A percentile compares a stretch with the other conserved stretches of the same genome.
phyloP scores from a whole-genome alignment of 2,888 invertebrate species.

The Drosophila neonasuta region DNA sequence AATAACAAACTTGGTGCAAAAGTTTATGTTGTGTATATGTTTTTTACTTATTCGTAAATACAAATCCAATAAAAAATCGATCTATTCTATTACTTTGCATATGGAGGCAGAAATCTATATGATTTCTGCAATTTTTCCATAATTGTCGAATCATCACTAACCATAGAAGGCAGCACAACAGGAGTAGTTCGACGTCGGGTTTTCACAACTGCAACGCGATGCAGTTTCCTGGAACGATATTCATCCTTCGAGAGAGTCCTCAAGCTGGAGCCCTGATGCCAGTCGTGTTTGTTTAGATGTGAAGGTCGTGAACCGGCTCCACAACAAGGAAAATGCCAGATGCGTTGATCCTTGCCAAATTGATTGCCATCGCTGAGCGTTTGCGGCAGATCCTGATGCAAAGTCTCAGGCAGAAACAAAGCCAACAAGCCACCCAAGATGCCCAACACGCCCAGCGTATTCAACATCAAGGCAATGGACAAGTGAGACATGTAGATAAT shows the following conservation, averaged over 20 bases:
- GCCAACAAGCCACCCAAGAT: constrained; percentile 88
- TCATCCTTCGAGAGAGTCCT: constrained; percentile 57
- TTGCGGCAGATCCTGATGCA: constrained; percentile 92
- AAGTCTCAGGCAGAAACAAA: constrained; percentile 91
- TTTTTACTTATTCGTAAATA: no score
- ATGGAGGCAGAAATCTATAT: neutral
- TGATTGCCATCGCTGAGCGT: constrained; percentile 92
- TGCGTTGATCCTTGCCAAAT: constrained; percentile 89
- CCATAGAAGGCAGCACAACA: neutral
- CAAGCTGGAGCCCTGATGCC: constrained; percentile 63
- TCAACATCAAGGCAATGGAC: constrained; percentile 62
- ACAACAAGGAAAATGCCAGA: constrained; percentile 90
- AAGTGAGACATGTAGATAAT: constrained; percentile 90
- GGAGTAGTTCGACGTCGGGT: neutral
- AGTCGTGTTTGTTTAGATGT: neutral
- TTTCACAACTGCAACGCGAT: constrained; percentile 39
- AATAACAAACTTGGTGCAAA: neutral
- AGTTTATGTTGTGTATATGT: no score
- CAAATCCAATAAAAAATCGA: no score
- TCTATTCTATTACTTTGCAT: neutral
- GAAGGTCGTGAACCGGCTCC: constrained; percentile 83
- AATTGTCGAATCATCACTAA: constrained; percentile 10
- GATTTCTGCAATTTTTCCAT: constrained; percentile 22
- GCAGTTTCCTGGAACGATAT: constrained; percentile 51
- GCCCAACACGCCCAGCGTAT: constrained; percentile 86